A percentile compares a stretch with the other conserved stretches of the same genome.
Evolutionary conservation across 2,113 vertebrate species (phyloP).

Genomic region (Thamnophis sirtalis): DNA sequence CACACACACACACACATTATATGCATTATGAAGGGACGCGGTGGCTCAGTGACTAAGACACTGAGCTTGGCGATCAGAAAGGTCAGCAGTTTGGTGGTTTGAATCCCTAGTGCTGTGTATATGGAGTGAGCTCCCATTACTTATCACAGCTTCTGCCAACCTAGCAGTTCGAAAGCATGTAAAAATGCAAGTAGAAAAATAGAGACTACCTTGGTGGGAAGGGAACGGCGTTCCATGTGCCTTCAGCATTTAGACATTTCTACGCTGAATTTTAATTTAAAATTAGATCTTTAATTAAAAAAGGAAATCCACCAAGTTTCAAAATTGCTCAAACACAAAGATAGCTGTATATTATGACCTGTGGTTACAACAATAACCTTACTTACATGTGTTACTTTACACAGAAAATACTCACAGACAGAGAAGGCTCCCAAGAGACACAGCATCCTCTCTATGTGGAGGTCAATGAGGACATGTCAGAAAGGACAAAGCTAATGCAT

Average conservation of each 20-base stretch:
- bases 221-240: too few species aligned
- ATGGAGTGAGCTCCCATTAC: too few species aligned
- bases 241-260: too few species aligned
- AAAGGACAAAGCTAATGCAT: neutral
- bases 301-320: neutral
- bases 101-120: too few species aligned
- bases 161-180: too few species aligned
- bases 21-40: neutral
- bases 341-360: neutral
- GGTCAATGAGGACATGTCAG: neutral
- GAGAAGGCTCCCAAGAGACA: neutral
- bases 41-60: too few species aligned
- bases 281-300: neutral
- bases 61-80: too few species aligned
- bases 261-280: neutral
- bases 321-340: neutral
- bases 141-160: too few species aligned
- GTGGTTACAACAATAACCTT: neutral
- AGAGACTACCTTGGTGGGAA: too few species aligned
- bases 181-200: too few species aligned
- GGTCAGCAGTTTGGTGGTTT: too few species aligned
- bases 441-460: neutral
- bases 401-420: neutral
- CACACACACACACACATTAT: too few species aligned
- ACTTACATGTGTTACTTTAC: neutral